Conservation (phyloP, 2,797 vertebrate genomes). For the Eulemur albifrons region DNA sequence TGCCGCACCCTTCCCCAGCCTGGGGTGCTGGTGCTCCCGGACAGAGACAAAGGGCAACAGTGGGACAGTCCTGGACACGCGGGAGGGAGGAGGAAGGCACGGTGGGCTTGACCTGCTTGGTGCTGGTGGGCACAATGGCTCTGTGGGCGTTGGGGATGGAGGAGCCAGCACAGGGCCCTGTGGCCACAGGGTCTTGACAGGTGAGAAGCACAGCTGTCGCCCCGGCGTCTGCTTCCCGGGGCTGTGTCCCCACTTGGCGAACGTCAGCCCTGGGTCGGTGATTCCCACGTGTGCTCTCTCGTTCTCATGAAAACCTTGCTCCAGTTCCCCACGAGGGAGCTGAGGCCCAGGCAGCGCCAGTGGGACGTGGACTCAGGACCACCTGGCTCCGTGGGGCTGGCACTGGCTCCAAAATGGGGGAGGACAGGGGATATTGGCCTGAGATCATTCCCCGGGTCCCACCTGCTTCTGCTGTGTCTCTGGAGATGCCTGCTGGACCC, state of each 20-base stretch:
- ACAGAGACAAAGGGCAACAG: fast-evolving
- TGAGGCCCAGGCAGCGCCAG: neutral
- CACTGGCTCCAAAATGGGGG: neutral
- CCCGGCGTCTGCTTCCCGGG: neutral
- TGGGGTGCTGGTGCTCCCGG: fast-evolving
- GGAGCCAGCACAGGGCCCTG: neutral
- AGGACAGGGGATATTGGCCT: neutral
- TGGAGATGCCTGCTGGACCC: neutral
- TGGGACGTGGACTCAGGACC: neutral
- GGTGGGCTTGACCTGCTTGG: neutral
- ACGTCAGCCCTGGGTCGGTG: too few species aligned
- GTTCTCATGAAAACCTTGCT: neutral
- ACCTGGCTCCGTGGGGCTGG: neutral
- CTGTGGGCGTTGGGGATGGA: neutral
- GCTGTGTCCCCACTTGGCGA: neutral
- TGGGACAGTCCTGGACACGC: fast-evolving
- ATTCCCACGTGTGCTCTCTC: neutral
- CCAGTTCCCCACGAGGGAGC: neutral
- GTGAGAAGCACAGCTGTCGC: neutral
- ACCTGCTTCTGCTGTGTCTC: neutral
- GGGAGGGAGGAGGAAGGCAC: neutral
- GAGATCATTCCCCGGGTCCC: fast-evolving
- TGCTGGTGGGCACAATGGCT: neutral
- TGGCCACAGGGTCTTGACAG: neutral
- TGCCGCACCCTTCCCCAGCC: neutral